Evolutionary conservation across 2,888 invertebrate genomes (phyloP), one percentile per base, ranked within the genome.

Genomic region (Lasiommata megera): DNA sequence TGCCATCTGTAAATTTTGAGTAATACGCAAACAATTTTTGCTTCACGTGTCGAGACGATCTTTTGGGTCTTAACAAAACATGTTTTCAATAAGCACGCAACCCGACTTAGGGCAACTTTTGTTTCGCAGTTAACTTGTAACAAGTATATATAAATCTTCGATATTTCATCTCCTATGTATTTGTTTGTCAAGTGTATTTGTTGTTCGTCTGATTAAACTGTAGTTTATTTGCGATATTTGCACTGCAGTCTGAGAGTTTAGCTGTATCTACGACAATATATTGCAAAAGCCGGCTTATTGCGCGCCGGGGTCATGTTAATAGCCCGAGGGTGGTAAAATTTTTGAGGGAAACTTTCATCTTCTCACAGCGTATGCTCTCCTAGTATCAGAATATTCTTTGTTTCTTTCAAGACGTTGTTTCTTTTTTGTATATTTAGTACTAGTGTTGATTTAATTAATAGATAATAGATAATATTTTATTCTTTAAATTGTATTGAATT

Each of bases 271-370:
- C 40, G 18, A 34, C 41, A 50, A 55, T 55, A 48, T 48, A 55
- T 48, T 48, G 48, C 48, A 47, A 41, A 43, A 50, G 31, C 48
- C 34, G 41, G 34, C 23, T 43, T 56, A 56, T 56, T 56, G 48
- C 55, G 40, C 47, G 31, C 55, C 31, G 40, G 8, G 48, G 46
- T 46, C 38, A 54, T 37, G 44, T 53, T 53, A 54, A 44, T 47
- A 54, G 46, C 54, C 38, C 17, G 16, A 9, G 37, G 46, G 38
- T 28, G 12, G 34, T 46, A 46, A 54, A 47, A 54, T 47, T 54
- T n/a, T 54, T 31, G 29, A 46, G 38, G 11, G 16, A 31, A 54
- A 54, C 28, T 54, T 46, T 46, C 37, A 38, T 63, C 58, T 59
- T 38, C 55, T 43, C 41, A 57, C 62, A 31, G 9, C 31, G 23